phyloP scores from a whole-genome alignment of 2,888 invertebrate genomes.

The Acleris literana region DNA sequence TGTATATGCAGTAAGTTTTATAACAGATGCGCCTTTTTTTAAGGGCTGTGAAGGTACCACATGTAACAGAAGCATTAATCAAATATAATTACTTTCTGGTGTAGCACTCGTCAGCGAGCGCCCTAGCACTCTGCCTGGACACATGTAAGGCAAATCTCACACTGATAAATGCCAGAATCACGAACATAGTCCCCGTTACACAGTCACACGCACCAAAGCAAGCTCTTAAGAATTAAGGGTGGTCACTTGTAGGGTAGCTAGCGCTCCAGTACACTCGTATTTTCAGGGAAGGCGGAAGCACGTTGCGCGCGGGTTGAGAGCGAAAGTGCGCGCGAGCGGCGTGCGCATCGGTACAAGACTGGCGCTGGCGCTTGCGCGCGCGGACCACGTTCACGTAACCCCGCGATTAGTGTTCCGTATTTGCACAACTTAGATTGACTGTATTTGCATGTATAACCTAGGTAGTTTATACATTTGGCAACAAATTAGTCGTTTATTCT shows the following conservation, averaged over 20 bases:
- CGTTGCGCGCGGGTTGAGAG: slow-evolving; percentile 54
- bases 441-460: slow-evolving; percentile 4
- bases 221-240: slow-evolving; percentile 11
- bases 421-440: slow-evolving; percentile 33
- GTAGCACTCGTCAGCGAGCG: slow-evolving; percentile 78
- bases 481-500: too few species aligned
- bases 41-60: slow-evolving; percentile 44
- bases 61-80: slow-evolving; percentile 43
- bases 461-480: background rate
- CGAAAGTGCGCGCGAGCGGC: slow-evolving; percentile 73
- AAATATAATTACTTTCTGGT: slow-evolving; percentile 72
- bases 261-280: background rate
- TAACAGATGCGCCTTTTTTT: background rate
- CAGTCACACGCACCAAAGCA: slow-evolving; percentile 41
- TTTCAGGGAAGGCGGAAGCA: slow-evolving; percentile 47
- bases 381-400: slow-evolving; percentile 69
- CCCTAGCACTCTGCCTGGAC: slow-evolving; percentile 74
- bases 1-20: background rate
- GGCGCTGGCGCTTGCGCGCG: slow-evolving; percentile 47
- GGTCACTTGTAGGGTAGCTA: slow-evolving; percentile 16
- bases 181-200: slow-evolving; percentile 66
- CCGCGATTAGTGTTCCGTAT: slow-evolving; percentile 45
- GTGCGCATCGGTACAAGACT: slow-evolving; percentile 71
- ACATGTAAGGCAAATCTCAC: slow-evolving; percentile 76
- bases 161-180: slow-evolving; percentile 76